These are phyloP conservation scores for Dascillus cervinus DNA, from an alignment of 2,888 invertebrate species.

Conservation along the genomic window DNA sequence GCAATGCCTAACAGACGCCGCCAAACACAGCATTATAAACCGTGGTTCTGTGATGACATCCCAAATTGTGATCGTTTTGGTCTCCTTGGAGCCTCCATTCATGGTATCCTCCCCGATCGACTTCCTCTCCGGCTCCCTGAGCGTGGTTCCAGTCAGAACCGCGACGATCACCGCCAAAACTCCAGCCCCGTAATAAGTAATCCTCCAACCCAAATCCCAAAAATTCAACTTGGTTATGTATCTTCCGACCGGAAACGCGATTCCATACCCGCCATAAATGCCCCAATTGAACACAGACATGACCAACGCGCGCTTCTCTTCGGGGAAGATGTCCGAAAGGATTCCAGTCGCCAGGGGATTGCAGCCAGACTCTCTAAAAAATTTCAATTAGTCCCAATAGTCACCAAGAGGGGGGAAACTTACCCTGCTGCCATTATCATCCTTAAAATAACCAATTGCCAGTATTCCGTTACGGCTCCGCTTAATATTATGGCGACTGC, in stretches of 20 bases:
- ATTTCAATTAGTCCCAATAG: background rate
- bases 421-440: constrained; percentile 82
- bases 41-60: constrained; percentile 70
- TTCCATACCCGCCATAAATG: constrained; percentile 88
- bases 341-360: constrained; percentile 82
- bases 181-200: constrained; percentile 75
- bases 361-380: constrained; percentile 70
- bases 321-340: constrained; percentile 72
- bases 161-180: constrained; percentile 66
- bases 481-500: constrained; percentile 78
- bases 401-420: too few species aligned
- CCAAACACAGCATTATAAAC: constrained; percentile 70
- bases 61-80: constrained; percentile 35
- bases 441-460: constrained; percentile 80
- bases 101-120: constrained; percentile 57
- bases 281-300: constrained; percentile 95
- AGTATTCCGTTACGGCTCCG: constrained; percentile 76
- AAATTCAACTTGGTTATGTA: constrained; percentile 70
- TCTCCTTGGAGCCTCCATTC: constrained; percentile 36
- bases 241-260: constrained; percentile 86
- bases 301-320: constrained; percentile 75
- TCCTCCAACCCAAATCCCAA: constrained; percentile 76
- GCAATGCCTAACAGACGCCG: constrained; percentile 83
- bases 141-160: constrained; percentile 62
- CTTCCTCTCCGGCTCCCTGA: constrained; percentile 68